phyloP scores from a whole-genome alignment of 1,140 invertebrate species.

The Elysia chlorotica region DNA sequence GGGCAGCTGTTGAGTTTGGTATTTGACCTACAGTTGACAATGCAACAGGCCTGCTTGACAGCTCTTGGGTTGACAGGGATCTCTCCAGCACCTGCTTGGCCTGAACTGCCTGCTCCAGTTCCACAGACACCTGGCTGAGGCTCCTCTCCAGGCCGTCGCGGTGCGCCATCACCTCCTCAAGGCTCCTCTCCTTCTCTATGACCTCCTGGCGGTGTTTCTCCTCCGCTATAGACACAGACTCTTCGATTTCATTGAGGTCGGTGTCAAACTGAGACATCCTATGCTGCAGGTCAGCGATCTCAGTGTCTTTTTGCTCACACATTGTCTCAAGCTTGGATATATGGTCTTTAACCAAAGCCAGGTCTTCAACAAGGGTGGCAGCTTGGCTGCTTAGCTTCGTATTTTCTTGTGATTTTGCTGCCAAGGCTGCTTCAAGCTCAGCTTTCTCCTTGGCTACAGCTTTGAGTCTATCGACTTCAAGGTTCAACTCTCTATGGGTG shows the following conservation, averaged over 20 bases:
- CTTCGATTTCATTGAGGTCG: slow-evolving; percentile 26
- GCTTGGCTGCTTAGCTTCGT: neutral
- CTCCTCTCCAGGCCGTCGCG: slow-evolving; percentile 10
- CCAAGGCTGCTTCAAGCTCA: slow-evolving; percentile 3
- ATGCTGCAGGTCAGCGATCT: slow-evolving; percentile 32
- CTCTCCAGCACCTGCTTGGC: neutral
- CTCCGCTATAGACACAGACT: slow-evolving; percentile 22
- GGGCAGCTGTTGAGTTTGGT: no score
- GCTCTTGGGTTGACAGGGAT: no score
- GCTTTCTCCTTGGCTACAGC: neutral
- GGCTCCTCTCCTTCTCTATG: slow-evolving; percentile 32
- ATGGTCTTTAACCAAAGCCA: neutral
- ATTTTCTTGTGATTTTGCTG: neutral
- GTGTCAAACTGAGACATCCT: slow-evolving; percentile 25
- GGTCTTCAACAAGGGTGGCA: neutral
- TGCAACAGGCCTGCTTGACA: no score
- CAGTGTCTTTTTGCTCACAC: slow-evolving; percentile 36
- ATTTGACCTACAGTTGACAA: no score
- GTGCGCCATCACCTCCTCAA: slow-evolving; percentile 28
- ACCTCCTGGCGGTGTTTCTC: slow-evolving; percentile 24
- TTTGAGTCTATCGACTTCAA: slow-evolving; percentile 7
- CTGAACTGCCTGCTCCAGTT: neutral
- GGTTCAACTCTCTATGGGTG: neutral
- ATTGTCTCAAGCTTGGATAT: neutral
- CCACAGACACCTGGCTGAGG: neutral